These are phyloP conservation scores for Seira musarum DNA, from an alignment of 2,888 invertebrate species.

Conservation along the genomic window DNA sequence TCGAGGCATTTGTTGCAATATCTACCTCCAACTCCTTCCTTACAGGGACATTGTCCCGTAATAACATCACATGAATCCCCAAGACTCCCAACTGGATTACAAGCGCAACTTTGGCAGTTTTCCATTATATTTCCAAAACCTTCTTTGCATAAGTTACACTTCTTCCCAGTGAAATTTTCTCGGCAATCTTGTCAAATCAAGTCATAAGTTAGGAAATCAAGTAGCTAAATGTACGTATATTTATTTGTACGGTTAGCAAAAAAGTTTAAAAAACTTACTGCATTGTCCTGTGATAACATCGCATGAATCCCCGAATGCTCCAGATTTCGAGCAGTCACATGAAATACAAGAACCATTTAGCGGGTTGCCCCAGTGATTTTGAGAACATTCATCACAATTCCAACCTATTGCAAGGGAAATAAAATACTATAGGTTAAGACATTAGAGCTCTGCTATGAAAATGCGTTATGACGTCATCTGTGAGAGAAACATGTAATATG, in stretches of 20 bases:
- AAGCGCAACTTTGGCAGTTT: slow-evolving; percentile 78
- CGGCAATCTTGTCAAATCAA: too few species aligned
- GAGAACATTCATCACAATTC: slow-evolving; percentile 73
- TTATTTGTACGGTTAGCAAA: too few species aligned
- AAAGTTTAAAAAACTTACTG: too few species aligned
- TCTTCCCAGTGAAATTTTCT: slow-evolving; percentile 76
- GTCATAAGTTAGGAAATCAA: too few species aligned
- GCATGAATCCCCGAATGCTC: too few species aligned
- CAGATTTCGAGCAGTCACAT: slow-evolving; percentile 87
- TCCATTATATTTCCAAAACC: slow-evolving; percentile 80
- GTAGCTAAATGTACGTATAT: too few species aligned
- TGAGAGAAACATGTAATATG: too few species aligned
- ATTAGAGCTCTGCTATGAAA: background rate
- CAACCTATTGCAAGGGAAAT: too few species aligned
- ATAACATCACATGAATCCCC: slow-evolving; percentile 79
- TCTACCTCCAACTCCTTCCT: slow-evolving; percentile 81
- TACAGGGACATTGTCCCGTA: slow-evolving; percentile 85
- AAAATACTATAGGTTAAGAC: background rate
- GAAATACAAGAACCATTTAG: slow-evolving; percentile 75
- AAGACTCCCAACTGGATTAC: slow-evolving; percentile 83
- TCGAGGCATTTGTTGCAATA: slow-evolving; percentile 83
- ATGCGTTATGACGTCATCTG: background rate
- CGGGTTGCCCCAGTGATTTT: slow-evolving; percentile 75
- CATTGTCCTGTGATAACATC: too few species aligned
- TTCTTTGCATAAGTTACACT: slow-evolving; percentile 84